These are phyloP conservation scores for Tinea trinotella DNA, from an alignment of 2,888 invertebrate species.

Conservation along the genomic window DNA sequence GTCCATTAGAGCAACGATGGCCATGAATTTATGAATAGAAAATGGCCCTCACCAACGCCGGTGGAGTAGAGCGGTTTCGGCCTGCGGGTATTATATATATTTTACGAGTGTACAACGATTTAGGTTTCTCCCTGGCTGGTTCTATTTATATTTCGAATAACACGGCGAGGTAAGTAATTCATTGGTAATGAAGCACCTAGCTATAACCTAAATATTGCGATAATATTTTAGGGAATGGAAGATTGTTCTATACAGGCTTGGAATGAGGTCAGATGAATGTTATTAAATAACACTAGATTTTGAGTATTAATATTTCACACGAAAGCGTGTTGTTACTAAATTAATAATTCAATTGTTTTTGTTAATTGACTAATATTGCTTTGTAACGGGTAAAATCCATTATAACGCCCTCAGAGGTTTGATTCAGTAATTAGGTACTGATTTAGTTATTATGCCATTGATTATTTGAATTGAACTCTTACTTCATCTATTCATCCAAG, in stretches of 20 bases:
- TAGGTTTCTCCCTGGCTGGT: constrained; percentile 7
- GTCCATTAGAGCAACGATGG: constrained; percentile 30
- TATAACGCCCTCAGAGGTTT: neutral
- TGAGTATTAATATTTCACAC: too few species aligned
- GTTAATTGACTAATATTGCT: neutral
- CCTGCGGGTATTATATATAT: constrained; percentile 17
- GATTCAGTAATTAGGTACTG: too few species aligned
- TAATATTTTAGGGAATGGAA: neutral
- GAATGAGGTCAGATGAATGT: too few species aligned
- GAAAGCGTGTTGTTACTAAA: too few species aligned
- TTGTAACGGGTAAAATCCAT: neutral
- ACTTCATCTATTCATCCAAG: neutral
- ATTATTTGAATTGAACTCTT: neutral
- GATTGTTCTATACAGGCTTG: neutral
- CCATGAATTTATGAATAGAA: constrained; percentile 44
- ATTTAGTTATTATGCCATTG: neutral
- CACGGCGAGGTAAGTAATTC: neutral
- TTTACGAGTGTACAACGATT: constrained; percentile 15
- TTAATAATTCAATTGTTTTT: too few species aligned
- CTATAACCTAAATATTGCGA: neutral
- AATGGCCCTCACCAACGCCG: constrained; percentile 27
- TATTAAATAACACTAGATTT: too few species aligned
- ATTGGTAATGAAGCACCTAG: neutral
- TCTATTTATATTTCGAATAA: constrained; percentile 1
- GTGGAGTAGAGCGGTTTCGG: constrained; percentile 14